phyloP scores from a whole-genome alignment of 2,113 vertebrate genomes.

The Emberiza fucata region DNA sequence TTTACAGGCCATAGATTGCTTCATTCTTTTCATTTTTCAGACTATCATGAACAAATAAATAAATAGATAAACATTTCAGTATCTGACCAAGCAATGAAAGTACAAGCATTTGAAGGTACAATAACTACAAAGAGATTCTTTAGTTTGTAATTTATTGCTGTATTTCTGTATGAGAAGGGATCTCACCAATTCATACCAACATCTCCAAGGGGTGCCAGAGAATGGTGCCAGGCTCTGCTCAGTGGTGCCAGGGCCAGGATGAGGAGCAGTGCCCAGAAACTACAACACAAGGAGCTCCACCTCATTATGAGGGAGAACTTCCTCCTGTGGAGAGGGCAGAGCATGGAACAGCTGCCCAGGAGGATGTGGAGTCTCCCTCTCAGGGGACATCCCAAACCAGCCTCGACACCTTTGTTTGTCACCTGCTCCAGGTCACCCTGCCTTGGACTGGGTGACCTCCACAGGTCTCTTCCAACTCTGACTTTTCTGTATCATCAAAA shows the following conservation, averaged over 20 bases:
- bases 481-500: background rate
- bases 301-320: background rate
- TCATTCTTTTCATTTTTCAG: background rate
- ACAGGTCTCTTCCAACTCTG: background rate
- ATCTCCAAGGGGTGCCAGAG: too few relatives aligned
- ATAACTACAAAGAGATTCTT: background rate
- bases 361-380: background rate
- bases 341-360: background rate
- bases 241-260: background rate
- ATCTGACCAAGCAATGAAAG: background rate
- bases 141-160: background rate
- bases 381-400: background rate
- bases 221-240: background rate
- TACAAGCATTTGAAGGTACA: background rate
- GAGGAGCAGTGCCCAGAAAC: background rate
- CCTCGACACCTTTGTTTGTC: accelerated
- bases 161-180: background rate
- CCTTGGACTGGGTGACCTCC: background rate
- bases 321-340: background rate
- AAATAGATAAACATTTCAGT: background rate
- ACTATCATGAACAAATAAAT: background rate
- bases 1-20: background rate
- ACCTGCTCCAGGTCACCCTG: background rate
- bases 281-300: background rate
- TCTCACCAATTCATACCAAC: background rate